Conservation (phyloP, 2,113 vertebrate species). For the Condylura cristata region DNA sequence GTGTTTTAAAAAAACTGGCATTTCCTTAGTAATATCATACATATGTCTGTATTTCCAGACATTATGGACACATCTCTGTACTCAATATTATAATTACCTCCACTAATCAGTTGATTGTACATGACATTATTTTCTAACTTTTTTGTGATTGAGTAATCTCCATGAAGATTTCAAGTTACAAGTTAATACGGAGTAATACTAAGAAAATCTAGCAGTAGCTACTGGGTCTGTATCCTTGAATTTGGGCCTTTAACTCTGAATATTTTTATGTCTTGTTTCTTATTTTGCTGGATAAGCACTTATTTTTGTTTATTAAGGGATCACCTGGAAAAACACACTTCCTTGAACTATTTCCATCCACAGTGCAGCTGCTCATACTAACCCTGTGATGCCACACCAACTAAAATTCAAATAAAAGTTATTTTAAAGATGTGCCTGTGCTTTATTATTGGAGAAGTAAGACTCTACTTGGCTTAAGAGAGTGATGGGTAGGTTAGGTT, state of each 20-base stretch:
- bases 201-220: conserved; percentile 58
- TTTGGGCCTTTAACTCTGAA: not conserved
- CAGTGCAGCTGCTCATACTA: conserved; percentile 79
- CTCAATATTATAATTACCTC: not conserved
- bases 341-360: conserved; percentile 38
- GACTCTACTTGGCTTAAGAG: conserved; percentile 64
- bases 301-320: conserved; percentile 59
- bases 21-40: not conserved
- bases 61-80: not conserved
- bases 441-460: conserved; percentile 58
- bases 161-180: conserved; percentile 50
- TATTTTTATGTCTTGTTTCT: conserved; percentile 47
- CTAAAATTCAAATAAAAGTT: conserved; percentile 46
- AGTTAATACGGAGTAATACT: conserved; percentile 12
- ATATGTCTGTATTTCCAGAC: not conserved
- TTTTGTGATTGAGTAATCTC: conserved; percentile 17
- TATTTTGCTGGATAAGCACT: conserved; percentile 36
- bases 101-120: not conserved
- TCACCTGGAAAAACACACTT: conserved; percentile 52
- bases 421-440: conserved; percentile 68
- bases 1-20: not conserved
- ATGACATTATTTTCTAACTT: not conserved
- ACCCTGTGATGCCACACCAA: conserved; percentile 85
- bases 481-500: not conserved
- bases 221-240: conserved; percentile 30